Conservation (phyloP, 2,888 invertebrate species). For the Drosophila greeni region DNA sequence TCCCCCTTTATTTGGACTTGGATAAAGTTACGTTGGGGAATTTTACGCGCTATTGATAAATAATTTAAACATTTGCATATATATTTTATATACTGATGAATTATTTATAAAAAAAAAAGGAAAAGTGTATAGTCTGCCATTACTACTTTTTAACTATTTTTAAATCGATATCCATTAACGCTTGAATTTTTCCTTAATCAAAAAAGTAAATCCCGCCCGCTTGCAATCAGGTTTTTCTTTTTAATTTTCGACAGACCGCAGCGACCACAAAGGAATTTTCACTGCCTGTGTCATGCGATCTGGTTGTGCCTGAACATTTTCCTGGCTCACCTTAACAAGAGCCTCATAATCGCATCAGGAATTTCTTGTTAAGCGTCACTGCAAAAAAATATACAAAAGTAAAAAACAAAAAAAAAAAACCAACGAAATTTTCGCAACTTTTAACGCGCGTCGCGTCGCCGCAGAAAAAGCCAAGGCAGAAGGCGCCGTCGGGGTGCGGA, state of each 20-base stretch:
- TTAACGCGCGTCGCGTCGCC: conserved; percentile 56
- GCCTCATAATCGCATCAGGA: conserved; percentile 71
- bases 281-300: conserved; percentile 42
- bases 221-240: conserved; percentile 18
- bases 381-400: conserved; percentile 27
- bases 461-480: conserved; percentile 21
- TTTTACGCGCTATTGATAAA: conserved; percentile 44
- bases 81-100: neutral
- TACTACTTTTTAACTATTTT: neutral
- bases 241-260: conserved; percentile 37
- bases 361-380: conserved; percentile 62
- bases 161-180: conserved; percentile 4
- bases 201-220: conserved; percentile 6
- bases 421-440: conserved; percentile 57
- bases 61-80: conserved; percentile 46
- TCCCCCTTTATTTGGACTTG: conserved; percentile 38
- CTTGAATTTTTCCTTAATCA: conserved; percentile 10
- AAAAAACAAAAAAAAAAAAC: conserved; percentile 13
- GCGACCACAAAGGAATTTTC: conserved; percentile 43
- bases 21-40: conserved; percentile 45
- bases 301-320: conserved; percentile 23
- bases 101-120: no score
- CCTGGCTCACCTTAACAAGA: conserved; percentile 61
- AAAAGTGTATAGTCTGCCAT: neutral
- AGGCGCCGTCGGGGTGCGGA: neutral